Evolutionary conservation across 2,113 vertebrate species (phyloP).

Genomic region (Sander vitreus): DNA sequence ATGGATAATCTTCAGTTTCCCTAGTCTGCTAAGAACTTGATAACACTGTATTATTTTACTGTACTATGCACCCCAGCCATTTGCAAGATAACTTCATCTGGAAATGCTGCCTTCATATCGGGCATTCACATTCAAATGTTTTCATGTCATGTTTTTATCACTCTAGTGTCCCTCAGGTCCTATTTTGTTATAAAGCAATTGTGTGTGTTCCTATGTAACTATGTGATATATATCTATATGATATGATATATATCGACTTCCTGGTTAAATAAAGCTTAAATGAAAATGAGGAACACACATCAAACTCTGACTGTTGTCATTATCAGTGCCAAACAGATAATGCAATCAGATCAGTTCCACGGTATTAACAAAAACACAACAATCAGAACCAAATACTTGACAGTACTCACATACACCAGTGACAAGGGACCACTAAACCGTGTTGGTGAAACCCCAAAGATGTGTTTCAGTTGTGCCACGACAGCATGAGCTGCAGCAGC

Average conservation of each 20-base stretch:
- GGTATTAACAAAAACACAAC: background rate
- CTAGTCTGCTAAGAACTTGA: no score
- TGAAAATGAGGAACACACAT: background rate
- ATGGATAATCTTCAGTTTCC: no score
- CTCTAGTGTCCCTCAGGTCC: background rate
- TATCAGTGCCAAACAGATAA: background rate
- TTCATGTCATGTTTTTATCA: background rate
- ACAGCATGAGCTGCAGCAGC: slow-evolving; percentile 91
- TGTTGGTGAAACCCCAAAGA: slow-evolving; percentile 86
- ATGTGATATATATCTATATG: no score
- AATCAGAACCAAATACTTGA: slow-evolving; percentile 4
- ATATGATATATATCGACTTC: background rate
- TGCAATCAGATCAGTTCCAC: slow-evolving; percentile 5
- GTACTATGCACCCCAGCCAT: no score
- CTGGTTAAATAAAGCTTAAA: background rate
- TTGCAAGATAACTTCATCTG: no score
- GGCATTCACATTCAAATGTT: background rate
- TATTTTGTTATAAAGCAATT: background rate
- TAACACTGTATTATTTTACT: no score
- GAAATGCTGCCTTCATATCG: background rate
- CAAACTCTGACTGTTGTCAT: background rate
- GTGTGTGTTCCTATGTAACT: background rate
- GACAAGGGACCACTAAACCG: slow-evolving; percentile 88
- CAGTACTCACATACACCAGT: slow-evolving; percentile 88
- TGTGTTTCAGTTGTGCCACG: slow-evolving; percentile 91